Percentiles rank a stretch among this genome's conserved stretches.
These are phyloP conservation scores for Lepidurus couesii DNA, from an alignment of 1,140 invertebrate genomes.

Conservation along the genomic window DNA sequence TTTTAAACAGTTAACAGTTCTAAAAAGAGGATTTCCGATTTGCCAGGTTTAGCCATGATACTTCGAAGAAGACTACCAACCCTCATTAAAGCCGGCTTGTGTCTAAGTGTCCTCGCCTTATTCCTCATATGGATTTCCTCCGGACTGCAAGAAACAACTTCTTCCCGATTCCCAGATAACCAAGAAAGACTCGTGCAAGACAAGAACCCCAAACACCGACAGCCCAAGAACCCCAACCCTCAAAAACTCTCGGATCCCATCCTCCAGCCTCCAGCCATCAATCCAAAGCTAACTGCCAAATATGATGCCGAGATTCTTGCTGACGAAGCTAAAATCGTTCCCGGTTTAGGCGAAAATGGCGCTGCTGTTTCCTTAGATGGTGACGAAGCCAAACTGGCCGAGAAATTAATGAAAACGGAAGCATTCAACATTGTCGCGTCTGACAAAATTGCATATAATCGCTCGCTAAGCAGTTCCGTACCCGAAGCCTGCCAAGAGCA, in stretches of 20 bases:
- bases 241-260: not conserved
- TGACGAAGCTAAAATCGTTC: constrained; percentile 49
- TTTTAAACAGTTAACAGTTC: not conserved
- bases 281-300: constrained; percentile 35
- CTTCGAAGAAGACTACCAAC: not conserved
- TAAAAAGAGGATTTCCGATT: not conserved
- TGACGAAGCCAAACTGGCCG: constrained; percentile 50
- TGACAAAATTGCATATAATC: constrained; percentile 77
- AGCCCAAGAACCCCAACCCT: not conserved
- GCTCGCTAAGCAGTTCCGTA: constrained; percentile 74
- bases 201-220: not conserved
- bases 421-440: constrained; percentile 86
- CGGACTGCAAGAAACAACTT: not conserved
- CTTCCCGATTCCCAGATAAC: not conserved
- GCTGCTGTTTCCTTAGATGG: constrained; percentile 53
- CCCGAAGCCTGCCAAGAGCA: constrained; percentile 56
- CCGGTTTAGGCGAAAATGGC: constrained; percentile 67
- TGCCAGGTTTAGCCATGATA: not conserved
- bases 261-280: not conserved
- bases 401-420: constrained; percentile 67
- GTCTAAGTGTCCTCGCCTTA: not conserved
- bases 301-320: constrained; percentile 44
- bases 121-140: not conserved
- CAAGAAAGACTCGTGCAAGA: not conserved
- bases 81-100: not conserved